Evolutionary conservation across 2,888 invertebrate genomes (phyloP), one percentile per base, ranked within the genome.

Genomic region (Hemaris fuciformis): DNA sequence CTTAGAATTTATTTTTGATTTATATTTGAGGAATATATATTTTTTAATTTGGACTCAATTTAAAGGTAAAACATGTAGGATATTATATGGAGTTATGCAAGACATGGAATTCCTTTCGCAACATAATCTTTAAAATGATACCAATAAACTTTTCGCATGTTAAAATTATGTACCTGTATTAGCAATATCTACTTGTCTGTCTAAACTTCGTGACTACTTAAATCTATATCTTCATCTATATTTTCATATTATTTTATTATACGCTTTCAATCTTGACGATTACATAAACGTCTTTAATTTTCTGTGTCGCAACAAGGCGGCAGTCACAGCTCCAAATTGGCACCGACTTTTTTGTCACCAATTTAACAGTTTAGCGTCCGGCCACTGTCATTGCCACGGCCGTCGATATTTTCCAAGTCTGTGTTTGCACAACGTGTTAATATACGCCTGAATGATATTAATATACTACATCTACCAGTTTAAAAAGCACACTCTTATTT

Each of bases 361-460:
- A 77, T 77, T 77, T 78, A 68, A 66, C 69, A 74, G 72, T 74
- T 80, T 77, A 73, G 75, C 79, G 64, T 62, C 57, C 64, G 65
- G 62, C 57, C 62, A 23, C 73, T 76, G 77, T 73, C 84, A 83
- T 79, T 86, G 88, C 84, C 88, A 87, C 65, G 85, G 82, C 59
- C 79, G 57, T 62, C 66, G 69, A 64, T 71, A 63, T 68, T 64
- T 68, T 73, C 65, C 67, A 61, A 65, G 57, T 63, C 62, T 57
- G 38, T 45, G 23, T 61, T 57, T 57, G 25, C 31, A 18, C 48
- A n/a, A 38, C 48, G 48, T 53, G 41, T 60, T 41, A 53, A n/a
- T n/a, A 4, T 23, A 53, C 38, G 41, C 25, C 25, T 60, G n/a
- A 60, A 59, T 59, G 31, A 48, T 48, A 63, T 63, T 57, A 41